Conservation (phyloP, 2,888 invertebrate species). For the Andricus curvator region DNA sequence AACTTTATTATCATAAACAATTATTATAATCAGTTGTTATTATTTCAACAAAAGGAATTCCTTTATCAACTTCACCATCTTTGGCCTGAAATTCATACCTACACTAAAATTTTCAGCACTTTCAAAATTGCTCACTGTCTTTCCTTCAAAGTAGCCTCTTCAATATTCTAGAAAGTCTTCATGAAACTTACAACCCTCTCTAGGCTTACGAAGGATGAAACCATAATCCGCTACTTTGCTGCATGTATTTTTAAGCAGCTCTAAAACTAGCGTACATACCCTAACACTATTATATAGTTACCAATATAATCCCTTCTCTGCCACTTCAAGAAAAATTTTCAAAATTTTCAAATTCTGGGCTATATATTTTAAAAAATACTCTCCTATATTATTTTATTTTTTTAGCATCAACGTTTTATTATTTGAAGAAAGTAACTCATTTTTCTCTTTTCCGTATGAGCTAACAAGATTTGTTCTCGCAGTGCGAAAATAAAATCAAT, state of each 20-base stretch:
- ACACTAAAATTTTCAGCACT: not conserved
- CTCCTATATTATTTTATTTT: not conserved
- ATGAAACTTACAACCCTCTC: conserved; percentile 31
- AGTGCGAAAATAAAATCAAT: not conserved
- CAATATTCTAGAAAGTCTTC: conserved; percentile 37
- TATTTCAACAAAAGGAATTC: not conserved
- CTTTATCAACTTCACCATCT: not conserved
- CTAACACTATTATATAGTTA: not conserved
- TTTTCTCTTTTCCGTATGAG: not conserved
- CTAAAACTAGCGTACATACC: conserved; percentile 7
- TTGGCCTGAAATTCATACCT: not conserved
- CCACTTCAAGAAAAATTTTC: not conserved
- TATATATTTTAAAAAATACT: not conserved
- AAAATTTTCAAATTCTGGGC: not conserved
- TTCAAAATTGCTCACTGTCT: conserved; percentile 18
- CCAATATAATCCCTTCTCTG: not conserved
- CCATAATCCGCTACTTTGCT: conserved; percentile 27
- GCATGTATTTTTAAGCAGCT: conserved; percentile 36
- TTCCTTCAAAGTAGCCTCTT: conserved; percentile 1
- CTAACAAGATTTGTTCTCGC: not conserved
- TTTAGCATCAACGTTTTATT: not conserved
- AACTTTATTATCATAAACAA: no score
- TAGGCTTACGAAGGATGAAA: conserved; percentile 32
- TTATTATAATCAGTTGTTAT: no score
- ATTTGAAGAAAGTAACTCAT: not conserved